Evolutionary conservation across 2,888 invertebrate species (phyloP), one percentile per base, ranked within the genome.

Genomic region (Rhagium mordax): DNA sequence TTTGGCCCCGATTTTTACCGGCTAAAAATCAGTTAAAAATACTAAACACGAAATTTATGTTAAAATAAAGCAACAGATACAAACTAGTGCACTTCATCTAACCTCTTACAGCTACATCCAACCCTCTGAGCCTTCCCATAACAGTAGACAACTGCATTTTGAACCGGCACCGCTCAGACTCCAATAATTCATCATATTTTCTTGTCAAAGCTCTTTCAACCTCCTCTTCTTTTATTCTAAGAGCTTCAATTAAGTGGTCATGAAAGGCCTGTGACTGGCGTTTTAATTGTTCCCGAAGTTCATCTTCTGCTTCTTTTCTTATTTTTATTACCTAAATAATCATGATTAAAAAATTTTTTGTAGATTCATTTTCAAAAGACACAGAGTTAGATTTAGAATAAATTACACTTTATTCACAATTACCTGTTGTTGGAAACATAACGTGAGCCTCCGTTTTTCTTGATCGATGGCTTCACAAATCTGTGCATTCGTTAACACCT

Each of bases 201-300:
- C 91, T 89, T 51, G 89, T 88, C 76, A 91, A 89, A 62, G 85
- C 83, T 21, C 90, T 87, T 69, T 90, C 89, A 60, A 91, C 82
- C 84, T 91, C 91, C 55, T 83, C 81, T 77, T 90, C 90, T 41
- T 88, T 88, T 7, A 87, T 80, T 3, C 88, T 87, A 13, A 98
- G 88, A 0, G 93, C 93, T 81, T 95, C 95, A 53, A 91, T 90
- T 73, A 96, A 85, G 78, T 96, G 93, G 85, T 97, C 97, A 61
- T 93, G 90, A 86, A 98, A 97, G 0, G 96, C 93, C 82, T 96
- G 95, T 1, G 94, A 92, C 83, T 98, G 97, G 65, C 95, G 91
- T 84, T 95, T 94, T 72, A 99, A 86, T 82, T 96, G 94, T 13
- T 92, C 90, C 55, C 94, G 92, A 70, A 97, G 87, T 74, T 94